Conservation (phyloP, 1,140 invertebrate species). For the Nebria ingens region DNA sequence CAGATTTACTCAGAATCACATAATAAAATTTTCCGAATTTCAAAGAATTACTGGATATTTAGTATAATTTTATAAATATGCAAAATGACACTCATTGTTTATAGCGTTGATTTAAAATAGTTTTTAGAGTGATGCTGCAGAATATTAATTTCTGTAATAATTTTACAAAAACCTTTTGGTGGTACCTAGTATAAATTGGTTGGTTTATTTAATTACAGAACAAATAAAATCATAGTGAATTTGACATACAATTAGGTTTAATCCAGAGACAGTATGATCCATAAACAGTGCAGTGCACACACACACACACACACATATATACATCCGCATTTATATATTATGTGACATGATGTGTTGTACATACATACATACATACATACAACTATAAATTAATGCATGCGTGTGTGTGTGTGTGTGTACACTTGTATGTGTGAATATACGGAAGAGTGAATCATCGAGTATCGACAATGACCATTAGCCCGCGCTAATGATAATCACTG, state of each 20-base stretch:
- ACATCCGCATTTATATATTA: no score
- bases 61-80: no score
- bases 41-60: no score
- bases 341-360: neutral
- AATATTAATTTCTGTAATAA: no score
- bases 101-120: no score
- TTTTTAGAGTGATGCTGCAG: no score
- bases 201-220: neutral
- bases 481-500: slow-evolving; percentile 5
- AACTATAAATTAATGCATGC: neutral
- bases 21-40: no score
- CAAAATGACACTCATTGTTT: no score
- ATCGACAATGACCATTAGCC: slow-evolving; percentile 5
- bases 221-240: slow-evolving; percentile 6
- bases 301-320: neutral
- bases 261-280: neutral
- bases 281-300: neutral
- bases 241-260: slow-evolving; percentile 6
- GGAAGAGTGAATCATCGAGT: slow-evolving; percentile 9
- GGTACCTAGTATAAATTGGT: neutral
- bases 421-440: neutral
- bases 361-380: neutral
- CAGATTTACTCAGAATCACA: no score
- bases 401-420: neutral
- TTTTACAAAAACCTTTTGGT: no score